phyloP scores from a whole-genome alignment of 2,113 vertebrate species.

The Thalassarche chlororhynchos region DNA sequence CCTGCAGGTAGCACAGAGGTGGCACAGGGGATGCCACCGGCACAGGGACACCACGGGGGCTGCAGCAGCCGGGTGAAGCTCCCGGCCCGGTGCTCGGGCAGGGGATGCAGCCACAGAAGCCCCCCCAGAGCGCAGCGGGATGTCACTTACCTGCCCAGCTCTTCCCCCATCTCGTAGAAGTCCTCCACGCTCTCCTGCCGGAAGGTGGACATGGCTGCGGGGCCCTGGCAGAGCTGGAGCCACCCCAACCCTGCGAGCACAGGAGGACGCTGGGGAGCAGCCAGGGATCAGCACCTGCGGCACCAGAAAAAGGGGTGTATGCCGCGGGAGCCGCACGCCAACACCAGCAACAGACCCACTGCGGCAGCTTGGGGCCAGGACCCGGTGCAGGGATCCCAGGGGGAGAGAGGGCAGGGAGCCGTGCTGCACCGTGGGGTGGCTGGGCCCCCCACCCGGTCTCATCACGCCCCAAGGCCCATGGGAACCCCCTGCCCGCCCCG shows the following conservation, averaged over 20 bases:
- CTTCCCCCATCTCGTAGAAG: conserved; percentile 83
- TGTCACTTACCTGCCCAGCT: conserved; percentile 76
- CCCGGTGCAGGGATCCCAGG: rapidly evolving
- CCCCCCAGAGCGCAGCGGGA: rapidly evolving
- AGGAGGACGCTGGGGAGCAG: not conserved
- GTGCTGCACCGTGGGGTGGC: rapidly evolving
- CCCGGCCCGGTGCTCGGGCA: rapidly evolving
- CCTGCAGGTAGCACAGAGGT: not conserved
- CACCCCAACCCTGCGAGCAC: rapidly evolving
- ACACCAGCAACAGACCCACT: not conserved
- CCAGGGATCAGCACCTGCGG: not conserved
- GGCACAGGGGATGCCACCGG: not conserved
- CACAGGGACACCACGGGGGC: rapidly evolving
- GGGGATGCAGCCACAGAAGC: not conserved
- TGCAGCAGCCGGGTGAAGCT: rapidly evolving
- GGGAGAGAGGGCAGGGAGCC: not conserved
- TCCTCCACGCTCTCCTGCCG: conserved; percentile 82
- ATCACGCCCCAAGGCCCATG: not conserved
- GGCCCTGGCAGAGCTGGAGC: rapidly evolving
- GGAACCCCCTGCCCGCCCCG: not conserved
- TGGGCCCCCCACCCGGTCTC: rapidly evolving
- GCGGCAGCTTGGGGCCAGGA: not conserved
- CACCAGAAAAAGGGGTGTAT: not conserved
- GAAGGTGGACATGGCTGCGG: conserved; percentile 77
- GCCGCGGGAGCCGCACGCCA: rapidly evolving